Evolutionary conservation across 1,140 invertebrate species (phyloP), one percentile per base, ranked within the genome.

Genomic region (Aplysia californica): DNA sequence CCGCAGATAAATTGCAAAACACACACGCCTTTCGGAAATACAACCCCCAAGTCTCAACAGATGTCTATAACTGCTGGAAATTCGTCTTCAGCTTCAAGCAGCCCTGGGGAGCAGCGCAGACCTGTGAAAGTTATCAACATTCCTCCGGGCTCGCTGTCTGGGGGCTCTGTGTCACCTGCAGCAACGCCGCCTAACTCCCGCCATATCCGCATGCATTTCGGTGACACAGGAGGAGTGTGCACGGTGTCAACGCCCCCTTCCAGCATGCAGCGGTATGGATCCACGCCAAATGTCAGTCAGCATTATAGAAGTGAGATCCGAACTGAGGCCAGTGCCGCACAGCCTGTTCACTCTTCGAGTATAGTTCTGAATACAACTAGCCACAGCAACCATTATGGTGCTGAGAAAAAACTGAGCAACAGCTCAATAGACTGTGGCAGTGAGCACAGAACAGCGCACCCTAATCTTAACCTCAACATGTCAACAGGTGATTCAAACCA

Each of bases 111-210:
- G 61, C 64, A 50, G 38, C 29, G 78, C 23, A 65, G 74, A 0
- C 78, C 78, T 39, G 78, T 79, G 0, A 76, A 75, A 20, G 78
- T 79, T 21, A 79, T 79, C 50, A 76, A 76, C 70, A 75, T 66
- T 73, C 69, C 78, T 58, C 58, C 73, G n/a, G 78, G 78, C 21
- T 76, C 74, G 10, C 44, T 76, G 44, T 76, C 74, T 35, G 75
- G 74, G 21, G 69, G 78, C 20, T 64, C 68, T 56, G 59, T 68
- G 26, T 58, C 38, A 29, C 75, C 68, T 26, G 73, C 78, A 18
- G 35, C 73, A 15, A 68, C 68, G n/a, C 61, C 41, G 41, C 29
- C 58, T 3, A 67, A 74, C 26, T 31, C 41, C 26, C 69, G 73
- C 38, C 78, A 71, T 38, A 66, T 79, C 64, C 75, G 68, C 26